These are phyloP conservation scores for Orientallactaga sibirica DNA, from an alignment of 2,797 vertebrate species.

Conservation along the genomic window DNA sequence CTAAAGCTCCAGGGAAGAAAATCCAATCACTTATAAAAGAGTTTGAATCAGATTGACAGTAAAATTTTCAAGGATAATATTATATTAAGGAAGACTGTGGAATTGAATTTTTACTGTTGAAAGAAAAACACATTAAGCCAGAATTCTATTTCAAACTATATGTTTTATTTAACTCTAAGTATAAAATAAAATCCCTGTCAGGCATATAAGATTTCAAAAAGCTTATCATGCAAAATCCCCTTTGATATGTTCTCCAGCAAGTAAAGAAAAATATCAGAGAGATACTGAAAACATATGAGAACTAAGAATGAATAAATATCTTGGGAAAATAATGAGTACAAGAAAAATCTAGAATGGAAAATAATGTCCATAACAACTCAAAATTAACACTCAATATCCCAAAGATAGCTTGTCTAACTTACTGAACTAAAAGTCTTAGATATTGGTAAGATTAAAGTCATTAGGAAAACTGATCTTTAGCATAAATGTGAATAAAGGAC, in stretches of 20 bases:
- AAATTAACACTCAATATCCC: conserved; percentile 20
- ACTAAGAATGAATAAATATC: neutral
- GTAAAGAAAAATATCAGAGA: neutral
- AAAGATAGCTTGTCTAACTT: neutral
- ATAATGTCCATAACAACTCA: neutral
- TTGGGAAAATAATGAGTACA: neutral
- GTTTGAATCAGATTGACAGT: neutral
- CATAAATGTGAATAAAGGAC: neutral
- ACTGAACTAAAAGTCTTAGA: conserved; percentile 23
- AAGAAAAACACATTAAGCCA: conserved; percentile 32
- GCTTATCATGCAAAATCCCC: neutral
- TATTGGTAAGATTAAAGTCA: conserved; percentile 25
- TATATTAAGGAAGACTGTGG: conserved; percentile 4
- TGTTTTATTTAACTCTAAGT: conserved; percentile 32
- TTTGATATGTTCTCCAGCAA: conserved; percentile 13
- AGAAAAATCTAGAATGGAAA: neutral
- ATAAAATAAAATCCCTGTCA: conserved; percentile 35
- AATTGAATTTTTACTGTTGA: conserved; percentile 32
- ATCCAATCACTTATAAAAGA: neutral
- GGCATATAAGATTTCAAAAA: conserved; percentile 9
- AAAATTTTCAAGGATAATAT: conserved; percentile 42
- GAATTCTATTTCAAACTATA: conserved; percentile 35
- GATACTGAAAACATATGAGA: neutral
- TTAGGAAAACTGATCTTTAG: neutral
- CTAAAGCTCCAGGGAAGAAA: neutral